Percentiles rank a stretch among this genome's conserved stretches.
Conservation (phyloP, 1,140 invertebrate species). For the Eulimnadia texana region DNA sequence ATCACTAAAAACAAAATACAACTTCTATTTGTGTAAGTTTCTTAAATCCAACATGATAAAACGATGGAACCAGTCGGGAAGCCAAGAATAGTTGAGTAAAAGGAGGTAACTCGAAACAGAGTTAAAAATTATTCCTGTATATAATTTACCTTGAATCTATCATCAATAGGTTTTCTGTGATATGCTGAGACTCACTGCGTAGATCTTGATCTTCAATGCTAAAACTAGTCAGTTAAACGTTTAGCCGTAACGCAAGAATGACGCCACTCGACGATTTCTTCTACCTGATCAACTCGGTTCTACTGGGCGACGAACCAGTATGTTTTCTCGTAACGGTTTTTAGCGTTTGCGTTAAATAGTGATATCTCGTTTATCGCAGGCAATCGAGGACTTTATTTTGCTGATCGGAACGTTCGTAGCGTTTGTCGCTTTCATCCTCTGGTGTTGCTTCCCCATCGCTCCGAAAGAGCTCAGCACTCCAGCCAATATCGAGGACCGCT, state of each 20-base stretch:
- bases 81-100: too few relatives aligned
- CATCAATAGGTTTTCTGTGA: too few relatives aligned
- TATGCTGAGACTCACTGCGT: too few relatives aligned
- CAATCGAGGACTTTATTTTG: slow-evolving; percentile 44
- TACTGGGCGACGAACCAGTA: slow-evolving; percentile 43
- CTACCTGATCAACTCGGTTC: slow-evolving; percentile 40
- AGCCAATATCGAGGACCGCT: slow-evolving; percentile 6
- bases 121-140: too few relatives aligned
- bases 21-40: too few relatives aligned
- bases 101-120: too few relatives aligned
- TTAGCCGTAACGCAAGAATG: slow-evolving; percentile 29
- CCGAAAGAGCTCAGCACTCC: slow-evolving; percentile 32
- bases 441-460: slow-evolving; percentile 45
- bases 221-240: background rate
- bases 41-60: too few relatives aligned
- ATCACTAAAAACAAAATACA: too few relatives aligned
- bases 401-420: slow-evolving; percentile 44
- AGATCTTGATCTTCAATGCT: too few relatives aligned
- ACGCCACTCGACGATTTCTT: slow-evolving; percentile 43
- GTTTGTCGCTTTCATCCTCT: slow-evolving; percentile 43
- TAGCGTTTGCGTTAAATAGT: background rate
- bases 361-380: slow-evolving; percentile 28
- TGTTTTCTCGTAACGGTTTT: slow-evolving; percentile 20
- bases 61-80: too few relatives aligned
- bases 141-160: too few relatives aligned